Evolutionary conservation across 2,797 vertebrate genomes (phyloP), one percentile per base, ranked within the genome.

Genomic region (Anguilla pacifica): DNA sequence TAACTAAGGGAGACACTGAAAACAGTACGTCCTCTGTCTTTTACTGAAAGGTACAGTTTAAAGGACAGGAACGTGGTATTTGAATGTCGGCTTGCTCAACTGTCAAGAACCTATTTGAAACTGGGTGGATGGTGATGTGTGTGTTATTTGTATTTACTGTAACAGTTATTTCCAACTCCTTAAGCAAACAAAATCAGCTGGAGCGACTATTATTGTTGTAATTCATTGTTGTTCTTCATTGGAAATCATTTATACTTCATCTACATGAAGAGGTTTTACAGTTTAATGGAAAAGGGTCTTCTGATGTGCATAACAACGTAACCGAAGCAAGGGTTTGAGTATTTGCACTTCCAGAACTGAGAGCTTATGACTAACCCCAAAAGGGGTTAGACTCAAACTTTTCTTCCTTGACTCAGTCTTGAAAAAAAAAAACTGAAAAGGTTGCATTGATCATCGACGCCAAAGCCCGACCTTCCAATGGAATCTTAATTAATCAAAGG

Each of bases 401-500:
- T 22, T 81, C 77, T 46, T 82, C 25, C 35, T 22, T 51, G 6
- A 49, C 22, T 82, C 43, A 82, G 51, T 82, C 6, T 51, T 51
- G 46, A 82, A 51, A 49, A 82, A 19, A 19, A 82, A 51, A 49
- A 82, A 19, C 35, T 5, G 46, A 82, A 51, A 82, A 82, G 79
- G 43, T 82, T 25, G 46, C 79, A n/a, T 82, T n/a, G 46, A 82
- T 51, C 79, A 9, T n/a, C 7, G 19, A 22, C n/a, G 79, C 79
- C 79, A 82, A 25, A 51, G 79, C 79, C 43, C 43, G n/a, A 46
- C 77, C 2, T 81, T 81, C 13, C 49, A 17, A 57, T 25, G 17
- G 77, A 81, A 46, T 81, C 39, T 81, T 81, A 81, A 81, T 46
- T 81, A 46, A 81, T 81, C 77, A 81, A 81, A 81, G 17, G 6